Evolutionary conservation across 1,140 invertebrate species (phyloP).

Genomic region (Halictus rubicundus): DNA sequence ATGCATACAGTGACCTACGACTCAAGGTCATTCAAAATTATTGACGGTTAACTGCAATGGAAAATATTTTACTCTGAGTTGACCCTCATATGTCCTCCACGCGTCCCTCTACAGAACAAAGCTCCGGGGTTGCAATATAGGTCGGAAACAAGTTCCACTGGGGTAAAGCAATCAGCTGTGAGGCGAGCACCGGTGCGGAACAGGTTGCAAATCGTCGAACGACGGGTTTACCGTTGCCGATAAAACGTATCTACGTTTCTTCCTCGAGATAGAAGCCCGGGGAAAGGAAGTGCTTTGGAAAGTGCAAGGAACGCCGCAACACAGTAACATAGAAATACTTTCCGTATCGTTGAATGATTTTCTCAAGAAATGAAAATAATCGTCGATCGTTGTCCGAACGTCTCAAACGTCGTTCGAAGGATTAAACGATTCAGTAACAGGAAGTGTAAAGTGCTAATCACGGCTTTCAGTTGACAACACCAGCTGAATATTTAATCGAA

Average conservation of each 20-base stretch:
- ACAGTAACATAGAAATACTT: not conserved
- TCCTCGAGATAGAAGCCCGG: slow-evolving; percentile 3
- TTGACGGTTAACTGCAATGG: too few species aligned
- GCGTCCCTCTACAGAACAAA: too few species aligned
- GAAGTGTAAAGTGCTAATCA: too few species aligned
- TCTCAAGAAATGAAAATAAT: not conserved
- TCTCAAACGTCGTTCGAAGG: too few species aligned
- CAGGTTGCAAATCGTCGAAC: slow-evolving; percentile 41
- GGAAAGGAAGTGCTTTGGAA: slow-evolving; percentile 13
- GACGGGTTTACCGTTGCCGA: slow-evolving; percentile 61
- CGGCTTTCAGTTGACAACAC: too few species aligned
- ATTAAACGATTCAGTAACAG: too few species aligned
- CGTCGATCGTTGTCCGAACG: too few species aligned
- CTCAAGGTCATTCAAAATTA: too few species aligned
- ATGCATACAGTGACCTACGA: too few species aligned
- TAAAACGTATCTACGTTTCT: slow-evolving; percentile 53
- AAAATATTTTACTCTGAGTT: too few species aligned
- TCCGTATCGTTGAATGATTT: not conserved
- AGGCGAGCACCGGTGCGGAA: slow-evolving; percentile 21
- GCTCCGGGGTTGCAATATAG: not conserved
- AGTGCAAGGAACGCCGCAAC: not conserved
- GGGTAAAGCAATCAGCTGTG: slow-evolving; percentile 18
- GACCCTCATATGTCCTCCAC: too few species aligned
- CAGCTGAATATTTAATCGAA: too few species aligned
- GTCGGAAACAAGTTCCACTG: not conserved